Evolutionary conservation across 2,888 invertebrate species (phyloP).

Genomic region (Philaethria dido): DNA sequence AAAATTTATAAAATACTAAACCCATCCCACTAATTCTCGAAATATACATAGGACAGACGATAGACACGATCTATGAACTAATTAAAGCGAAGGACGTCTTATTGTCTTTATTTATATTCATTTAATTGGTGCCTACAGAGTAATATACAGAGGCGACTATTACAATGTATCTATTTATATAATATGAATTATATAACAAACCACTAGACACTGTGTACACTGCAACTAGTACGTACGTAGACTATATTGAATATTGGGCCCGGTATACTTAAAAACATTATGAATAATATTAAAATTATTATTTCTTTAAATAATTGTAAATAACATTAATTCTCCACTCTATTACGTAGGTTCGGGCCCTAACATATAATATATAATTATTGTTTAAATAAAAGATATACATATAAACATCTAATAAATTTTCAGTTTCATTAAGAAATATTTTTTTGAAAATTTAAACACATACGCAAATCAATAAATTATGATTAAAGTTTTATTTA

Average conservation of each 20-base stretch:
- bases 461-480: conserved; percentile 2
- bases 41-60: conserved; percentile 44
- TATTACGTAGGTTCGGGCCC: conserved; percentile 1
- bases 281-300: background rate
- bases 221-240: background rate
- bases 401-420: background rate
- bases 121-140: conserved; percentile 54
- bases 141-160: conserved; percentile 31
- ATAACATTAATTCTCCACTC: background rate
- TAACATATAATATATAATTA: conserved; percentile 2
- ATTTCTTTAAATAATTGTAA: background rate
- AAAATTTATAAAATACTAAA: background rate
- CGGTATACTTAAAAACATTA: background rate
- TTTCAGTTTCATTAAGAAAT: background rate
- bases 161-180: conserved; percentile 18
- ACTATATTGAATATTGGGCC: conserved; percentile 8
- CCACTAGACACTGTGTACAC: conserved; percentile 18
- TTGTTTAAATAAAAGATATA: background rate
- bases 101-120: conserved; percentile 71
- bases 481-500: background rate
- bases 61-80: conserved; percentile 63
- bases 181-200: conserved; percentile 20
- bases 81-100: conserved; percentile 82
- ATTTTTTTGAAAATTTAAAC: background rate
- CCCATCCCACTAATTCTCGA: conserved; percentile 27